Base-by-base conservation (phyloP, 2,797 vertebrate species). In the Smutsia gigantea region DNA sequence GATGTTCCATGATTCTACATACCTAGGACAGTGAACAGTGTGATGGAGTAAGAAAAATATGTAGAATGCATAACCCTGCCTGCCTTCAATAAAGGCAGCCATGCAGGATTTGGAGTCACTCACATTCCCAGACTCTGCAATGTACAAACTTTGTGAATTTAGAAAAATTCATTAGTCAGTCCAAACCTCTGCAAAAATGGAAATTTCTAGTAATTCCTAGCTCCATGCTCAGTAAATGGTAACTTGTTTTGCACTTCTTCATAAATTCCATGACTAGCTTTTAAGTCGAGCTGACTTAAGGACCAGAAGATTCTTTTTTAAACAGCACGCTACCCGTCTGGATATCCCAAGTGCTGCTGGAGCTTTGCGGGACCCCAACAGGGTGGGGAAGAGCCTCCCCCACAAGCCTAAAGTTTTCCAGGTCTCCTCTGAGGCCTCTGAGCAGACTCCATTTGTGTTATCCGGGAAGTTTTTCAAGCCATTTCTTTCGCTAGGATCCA, bases 401-500 rank as follows among this genome's bases (percentile, higher is more conserved):
- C 4, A 7, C 27, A 18, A 46, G 23, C 11, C 51, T 59, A 11
- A 93, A 46, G 10, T 95, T 90, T 78, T 77, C 93, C 37, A 84
- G 53, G 37, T 81, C 37, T 46, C n/a, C 31, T 71, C 29, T 79
- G 53, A 13, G 57, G 31, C 31, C 71, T 79, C 86, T 23, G 25
- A 91, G 49, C 23, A 94, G 83, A 68, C 72, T 93, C 25, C 42
- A 27, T 61, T 71, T 90, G 42, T 87, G 61, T 94, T 57, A 87
- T 89, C 94, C 78, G 7, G 68, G 82, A 96, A 91, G 83, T 78
- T 92, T 95, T 87, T 90, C 0, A 53, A 96, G 25, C 6, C 74
- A 39, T 94, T 92, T 97, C 81, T 97, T 92, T 96, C 53, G 37
- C 51, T 97, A 94, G 93, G 97, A 97, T 94, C 23, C 4, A 89